Conservation (phyloP, 2,113 vertebrate genomes). For the Mobula birostris region DNA sequence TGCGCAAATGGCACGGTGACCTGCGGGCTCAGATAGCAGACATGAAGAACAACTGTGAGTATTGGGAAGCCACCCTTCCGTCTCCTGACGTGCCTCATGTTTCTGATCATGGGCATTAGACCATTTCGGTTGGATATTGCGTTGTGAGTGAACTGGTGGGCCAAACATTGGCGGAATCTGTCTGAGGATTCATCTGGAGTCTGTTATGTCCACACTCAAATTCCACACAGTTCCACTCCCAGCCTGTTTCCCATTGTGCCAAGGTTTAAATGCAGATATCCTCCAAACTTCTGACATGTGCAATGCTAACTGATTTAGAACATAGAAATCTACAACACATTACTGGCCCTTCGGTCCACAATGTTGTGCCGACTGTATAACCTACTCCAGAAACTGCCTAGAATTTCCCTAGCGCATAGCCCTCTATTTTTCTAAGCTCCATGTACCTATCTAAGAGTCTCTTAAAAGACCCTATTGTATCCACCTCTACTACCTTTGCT, state of each 20-base stretch:
- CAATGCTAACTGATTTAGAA: not conserved
- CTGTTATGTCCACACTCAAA: not conserved
- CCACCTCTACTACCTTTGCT: too few species aligned
- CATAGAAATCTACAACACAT: too few species aligned
- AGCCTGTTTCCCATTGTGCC: too few species aligned
- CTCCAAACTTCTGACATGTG: not conserved
- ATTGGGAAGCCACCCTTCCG: not conserved
- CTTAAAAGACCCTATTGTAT: too few species aligned
- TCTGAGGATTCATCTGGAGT: not conserved
- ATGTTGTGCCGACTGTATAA: too few species aligned
- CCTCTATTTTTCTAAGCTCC: too few species aligned
- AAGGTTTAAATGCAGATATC: not conserved
- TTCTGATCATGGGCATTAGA: not conserved
- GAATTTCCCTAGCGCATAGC: too few species aligned
- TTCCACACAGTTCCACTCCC: not conserved
- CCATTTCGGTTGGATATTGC: not conserved
- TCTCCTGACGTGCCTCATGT: not conserved
- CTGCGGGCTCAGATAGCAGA: not conserved
- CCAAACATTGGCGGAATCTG: not conserved
- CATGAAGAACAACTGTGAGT: not conserved
- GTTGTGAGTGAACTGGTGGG: not conserved
- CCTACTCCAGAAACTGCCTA: too few species aligned
- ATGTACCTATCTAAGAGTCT: too few species aligned
- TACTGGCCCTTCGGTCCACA: too few species aligned
- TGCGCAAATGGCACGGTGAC: not conserved